Evolutionary conservation across 2,888 invertebrate genomes (phyloP), one percentile per base, ranked within the genome.

Genomic region (Stramonita haemastoma): DNA sequence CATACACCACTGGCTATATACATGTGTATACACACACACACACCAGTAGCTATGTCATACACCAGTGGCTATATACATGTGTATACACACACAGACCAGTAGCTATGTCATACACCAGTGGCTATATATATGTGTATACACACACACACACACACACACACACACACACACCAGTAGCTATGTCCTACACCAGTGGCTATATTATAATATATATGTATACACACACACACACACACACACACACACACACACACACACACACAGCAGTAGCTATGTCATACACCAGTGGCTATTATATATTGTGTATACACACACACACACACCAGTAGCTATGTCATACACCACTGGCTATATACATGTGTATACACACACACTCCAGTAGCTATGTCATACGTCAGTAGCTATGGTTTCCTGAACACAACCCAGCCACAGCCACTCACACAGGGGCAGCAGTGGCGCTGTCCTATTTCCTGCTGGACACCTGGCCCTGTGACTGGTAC

Each of bases 401-500:
- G 46, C 46, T 8, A 46, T 46, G 46, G 46, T 46, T 13, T 93
- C 93, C 93, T 93, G 93, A 92, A 94, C 93, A 57, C 4, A n/a
- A 8, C 32, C 87, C 95, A 98, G 97, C 98, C 93, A 97, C 97
- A 56, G 96, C 96, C 84, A 96, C 97, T n/a, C 98, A 98, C 95
- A 97, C 97, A 0, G 96, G 96, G 22, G 97, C 97, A 0, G 97
- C 97, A 26, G 96, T 97, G 0, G 95, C 97, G 0, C 96, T 97
- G 86, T 96, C 97, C 0, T 97, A 97, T 95, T 97, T 97, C 95
- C 96, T 97, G 85, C 96, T 97, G 93, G 97, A 97, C 93, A 96
- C 97, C 29, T 97, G 97, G 97, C 97, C 97, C 73, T 97, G 97
- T 94, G 97, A 97, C 89, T 97, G 97, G 96, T 97, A 97, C 95